These are phyloP conservation scores for Molorchus minor DNA, from an alignment of 2,888 invertebrate species.

Conservation along the genomic window DNA sequence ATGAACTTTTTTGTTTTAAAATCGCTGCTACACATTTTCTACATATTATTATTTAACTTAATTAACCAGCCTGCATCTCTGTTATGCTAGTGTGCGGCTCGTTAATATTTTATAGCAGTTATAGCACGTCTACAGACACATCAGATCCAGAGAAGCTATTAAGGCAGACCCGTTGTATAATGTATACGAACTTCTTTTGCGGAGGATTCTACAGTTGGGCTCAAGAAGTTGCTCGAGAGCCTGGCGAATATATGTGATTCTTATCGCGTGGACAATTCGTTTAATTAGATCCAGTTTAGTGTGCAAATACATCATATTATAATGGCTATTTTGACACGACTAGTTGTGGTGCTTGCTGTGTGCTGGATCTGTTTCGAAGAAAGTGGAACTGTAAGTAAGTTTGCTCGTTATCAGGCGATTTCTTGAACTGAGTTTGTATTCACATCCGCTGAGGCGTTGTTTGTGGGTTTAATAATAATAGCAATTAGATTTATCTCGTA, in stretches of 20 bases:
- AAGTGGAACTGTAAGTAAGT: constrained; percentile 45
- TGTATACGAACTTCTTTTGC: constrained; percentile 11
- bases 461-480: no score
- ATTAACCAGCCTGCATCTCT: background rate
- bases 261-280: constrained; percentile 10
- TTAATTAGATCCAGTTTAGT: background rate
- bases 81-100: background rate
- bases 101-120: constrained; percentile 15
- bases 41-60: background rate
- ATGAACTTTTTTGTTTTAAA: no score
- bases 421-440: no score
- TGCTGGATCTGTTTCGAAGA: constrained; percentile 33
- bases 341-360: constrained; percentile 30
- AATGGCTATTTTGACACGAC: constrained; percentile 23
- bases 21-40: no score
- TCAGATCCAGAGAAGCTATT: constrained; percentile 13
- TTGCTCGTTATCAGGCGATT: no score
- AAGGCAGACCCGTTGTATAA: constrained; percentile 25
- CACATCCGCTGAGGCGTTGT: no score
- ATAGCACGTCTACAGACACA: constrained; percentile 11
- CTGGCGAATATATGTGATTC: constrained; percentile 22
- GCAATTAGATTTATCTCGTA: no score
- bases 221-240: constrained; percentile 24
- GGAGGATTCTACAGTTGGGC: constrained; percentile 25
- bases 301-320: background rate